Evolutionary conservation across 1,140 invertebrate genomes (phyloP).

Genomic region (Monochamus saltuarius): DNA sequence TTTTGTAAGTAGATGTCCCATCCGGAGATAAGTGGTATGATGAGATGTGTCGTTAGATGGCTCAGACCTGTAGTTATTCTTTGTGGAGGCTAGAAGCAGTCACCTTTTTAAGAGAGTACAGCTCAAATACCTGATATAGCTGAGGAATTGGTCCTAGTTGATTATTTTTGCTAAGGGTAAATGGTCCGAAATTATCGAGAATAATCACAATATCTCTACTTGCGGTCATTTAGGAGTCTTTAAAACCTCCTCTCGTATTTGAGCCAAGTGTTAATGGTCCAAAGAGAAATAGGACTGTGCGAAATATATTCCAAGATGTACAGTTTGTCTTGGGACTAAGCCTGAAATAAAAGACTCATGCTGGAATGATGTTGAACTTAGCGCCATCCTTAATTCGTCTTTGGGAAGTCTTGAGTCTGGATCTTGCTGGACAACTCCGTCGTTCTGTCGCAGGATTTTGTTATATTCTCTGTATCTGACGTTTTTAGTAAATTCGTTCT

Average conservation of each 20-base stretch:
- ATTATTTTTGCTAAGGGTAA: no score
- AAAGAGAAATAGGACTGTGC: slow-evolving; percentile 24
- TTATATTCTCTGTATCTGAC: slow-evolving; percentile 16
- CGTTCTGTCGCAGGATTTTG: slow-evolving; percentile 1
- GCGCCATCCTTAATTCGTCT: background rate
- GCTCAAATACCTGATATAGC: no score
- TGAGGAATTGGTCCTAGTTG: background rate
- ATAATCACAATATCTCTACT: no score
- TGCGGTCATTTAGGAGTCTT: no score
- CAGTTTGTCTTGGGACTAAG: slow-evolving; percentile 30
- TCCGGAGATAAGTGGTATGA: background rate
- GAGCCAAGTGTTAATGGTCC: no score
- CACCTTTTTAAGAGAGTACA: no score
- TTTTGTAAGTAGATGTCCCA: slow-evolving; percentile 36
- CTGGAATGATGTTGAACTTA: slow-evolving; percentile 32
- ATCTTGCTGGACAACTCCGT: slow-evolving; percentile 5
- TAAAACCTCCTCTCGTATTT: no score
- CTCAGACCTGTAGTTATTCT: no score
- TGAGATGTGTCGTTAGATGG: no score
- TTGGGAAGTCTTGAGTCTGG: slow-evolving; percentile 11
- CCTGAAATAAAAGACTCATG: slow-evolving; percentile 27
- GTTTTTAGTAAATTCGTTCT: slow-evolving; percentile 18
- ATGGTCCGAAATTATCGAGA: no score
- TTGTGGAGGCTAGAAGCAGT: no score
- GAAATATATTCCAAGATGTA: slow-evolving; percentile 31